Base-by-base conservation (phyloP, 2,888 invertebrate genomes). In the Nemurella pictetii region DNA sequence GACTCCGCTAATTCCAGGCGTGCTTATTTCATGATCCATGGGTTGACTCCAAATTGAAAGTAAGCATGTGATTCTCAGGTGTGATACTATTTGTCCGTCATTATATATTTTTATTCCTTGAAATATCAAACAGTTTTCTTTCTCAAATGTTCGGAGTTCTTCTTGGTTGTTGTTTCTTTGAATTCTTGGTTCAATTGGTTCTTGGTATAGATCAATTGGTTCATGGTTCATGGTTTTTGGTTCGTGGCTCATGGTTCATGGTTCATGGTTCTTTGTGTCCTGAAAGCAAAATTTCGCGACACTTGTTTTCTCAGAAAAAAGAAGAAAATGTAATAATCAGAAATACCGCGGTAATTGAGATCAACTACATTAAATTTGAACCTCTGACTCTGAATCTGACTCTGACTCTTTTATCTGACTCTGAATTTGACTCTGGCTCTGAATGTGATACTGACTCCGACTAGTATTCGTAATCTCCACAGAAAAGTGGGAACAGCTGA, bases 401-500 rank as follows among this genome's bases (percentile, higher is more conserved):
- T n/a, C n/a, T n/a, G n/a, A n/a, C n/a, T n/a, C n/a, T n/a, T n/a
- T n/a, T n/a, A n/a, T n/a, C n/a, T n/a, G n/a, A n/a, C n/a, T n/a
- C n/a, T n/a, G n/a, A n/a, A n/a, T n/a, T n/a, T n/a, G n/a, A n/a
- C n/a, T n/a, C n/a, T n/a, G n/a, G n/a, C n/a, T n/a, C n/a, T n/a
- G n/a, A n/a, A n/a, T n/a, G n/a, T n/a, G n/a, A n/a, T n/a, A n/a
- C n/a, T n/a, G n/a, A n/a, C n/a, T n/a, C n/a, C n/a, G n/a, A n/a
- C 78, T 78, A 12, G 78, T 78, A 78, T 28, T 78, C n/a, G 78
- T 77, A 78, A 78, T 78, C 78, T 78, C 20, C 28, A 30, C 28
- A 12, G 78, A 78, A 78, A 78, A 12, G 78, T 28, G 78, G 78
- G 30, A 78, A 55, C 81, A 81, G 81, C 81, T 81, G 81, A 81